These are phyloP conservation scores for Perca fluviatilis DNA, from an alignment of 2,113 vertebrate species.

Conservation along the genomic window DNA sequence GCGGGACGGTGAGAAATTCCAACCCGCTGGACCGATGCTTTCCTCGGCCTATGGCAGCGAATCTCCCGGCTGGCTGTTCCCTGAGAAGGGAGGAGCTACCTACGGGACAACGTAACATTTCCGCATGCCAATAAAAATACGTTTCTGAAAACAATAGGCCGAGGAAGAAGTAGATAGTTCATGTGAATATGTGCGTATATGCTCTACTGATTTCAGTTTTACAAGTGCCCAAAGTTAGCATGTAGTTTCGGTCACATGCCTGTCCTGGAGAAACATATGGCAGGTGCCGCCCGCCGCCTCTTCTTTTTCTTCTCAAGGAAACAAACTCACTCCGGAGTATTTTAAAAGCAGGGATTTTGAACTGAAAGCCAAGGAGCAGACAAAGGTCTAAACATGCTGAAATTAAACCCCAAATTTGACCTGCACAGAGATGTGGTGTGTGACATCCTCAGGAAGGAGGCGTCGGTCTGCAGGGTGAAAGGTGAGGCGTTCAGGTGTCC, in stretches of 20 bases:
- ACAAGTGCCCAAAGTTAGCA: not conserved
- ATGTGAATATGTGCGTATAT: not conserved
- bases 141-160: not conserved
- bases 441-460: conserved; percentile 77
- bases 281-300: conserved; percentile 8
- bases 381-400: conserved; percentile 60
- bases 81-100: conserved; percentile 45
- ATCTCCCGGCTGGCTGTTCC: not conserved
- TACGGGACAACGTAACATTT: conserved; percentile 38
- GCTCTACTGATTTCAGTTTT: conserved; percentile 5
- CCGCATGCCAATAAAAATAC: conserved; percentile 52
- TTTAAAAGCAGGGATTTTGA: not conserved
- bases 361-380: not conserved
- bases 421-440: conserved; percentile 75
- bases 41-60: conserved; percentile 54
- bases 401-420: conserved; percentile 68
- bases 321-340: not conserved
- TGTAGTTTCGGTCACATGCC: conserved; percentile 60
- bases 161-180: conserved; percentile 7
- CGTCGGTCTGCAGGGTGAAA: conserved; percentile 64
- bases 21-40: conserved; percentile 45
- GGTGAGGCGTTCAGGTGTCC: conserved; percentile 76
- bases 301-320: conserved; percentile 7
- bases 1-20: conserved; percentile 70
- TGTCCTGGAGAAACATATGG: conserved; percentile 6